These are phyloP conservation scores for Vidua chalybeata DNA, from an alignment of 2,113 vertebrate genomes.

Conservation along the genomic window DNA sequence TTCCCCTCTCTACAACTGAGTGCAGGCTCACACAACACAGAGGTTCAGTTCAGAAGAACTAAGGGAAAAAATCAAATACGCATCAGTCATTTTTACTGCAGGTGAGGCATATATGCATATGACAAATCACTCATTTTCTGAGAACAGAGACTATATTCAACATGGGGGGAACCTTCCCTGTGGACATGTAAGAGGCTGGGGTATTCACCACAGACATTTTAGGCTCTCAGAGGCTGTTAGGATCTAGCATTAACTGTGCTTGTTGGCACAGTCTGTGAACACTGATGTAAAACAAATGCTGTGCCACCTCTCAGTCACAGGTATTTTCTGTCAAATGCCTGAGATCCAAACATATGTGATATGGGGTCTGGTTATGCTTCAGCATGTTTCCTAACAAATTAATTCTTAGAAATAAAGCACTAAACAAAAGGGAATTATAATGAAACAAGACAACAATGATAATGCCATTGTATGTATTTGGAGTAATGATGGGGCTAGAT, in stretches of 20 bases:
- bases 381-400: conserved; percentile 31
- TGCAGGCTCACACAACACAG: background rate
- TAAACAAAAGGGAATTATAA: conserved; percentile 57
- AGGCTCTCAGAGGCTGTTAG: background rate
- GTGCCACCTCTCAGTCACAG: background rate
- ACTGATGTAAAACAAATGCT: background rate
- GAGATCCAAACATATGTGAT: background rate
- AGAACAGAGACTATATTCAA: background rate
- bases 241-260: background rate
- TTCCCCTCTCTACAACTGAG: background rate
- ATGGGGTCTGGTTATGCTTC: background rate
- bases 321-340: background rate
- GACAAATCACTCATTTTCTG: background rate
- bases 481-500: conserved; percentile 1
- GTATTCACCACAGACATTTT: background rate
- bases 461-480: conserved; percentile 4
- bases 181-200: background rate
- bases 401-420: background rate
- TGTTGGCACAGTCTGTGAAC: background rate
- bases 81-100: background rate
- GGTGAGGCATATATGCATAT: background rate
- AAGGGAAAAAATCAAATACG: background rate
- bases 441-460: conserved; percentile 45
- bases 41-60: background rate
- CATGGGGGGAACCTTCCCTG: background rate